Evolutionary conservation across 2,888 invertebrate genomes (phyloP).

Genomic region (Epistrophe grossulariae): DNA sequence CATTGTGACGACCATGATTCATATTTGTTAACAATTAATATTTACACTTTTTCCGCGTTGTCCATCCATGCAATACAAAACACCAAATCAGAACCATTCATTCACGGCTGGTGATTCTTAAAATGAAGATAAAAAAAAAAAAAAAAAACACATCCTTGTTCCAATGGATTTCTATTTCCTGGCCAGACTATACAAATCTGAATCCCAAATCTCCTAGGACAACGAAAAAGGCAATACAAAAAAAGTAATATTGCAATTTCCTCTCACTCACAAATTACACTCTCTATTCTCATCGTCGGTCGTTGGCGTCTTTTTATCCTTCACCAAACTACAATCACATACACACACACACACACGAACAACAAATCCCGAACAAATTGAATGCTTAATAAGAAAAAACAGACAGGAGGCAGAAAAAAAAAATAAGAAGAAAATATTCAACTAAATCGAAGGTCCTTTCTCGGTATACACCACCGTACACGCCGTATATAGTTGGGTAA

Average conservation of each 20-base stretch:
- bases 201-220: constrained; percentile 39
- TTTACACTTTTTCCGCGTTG: constrained; percentile 31
- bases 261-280: constrained; percentile 65
- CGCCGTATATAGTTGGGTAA: constrained; percentile 15
- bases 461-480: background rate
- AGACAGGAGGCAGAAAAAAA: background rate
- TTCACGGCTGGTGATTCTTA: constrained; percentile 32
- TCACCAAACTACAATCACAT: background rate
- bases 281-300: constrained; percentile 39
- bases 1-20: constrained; percentile 45
- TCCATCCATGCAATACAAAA: constrained; percentile 7
- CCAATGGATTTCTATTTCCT: constrained; percentile 69
- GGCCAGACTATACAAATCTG: constrained; percentile 43
- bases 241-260: constrained; percentile 71
- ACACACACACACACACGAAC: background rate
- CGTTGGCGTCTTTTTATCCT: constrained; percentile 16
- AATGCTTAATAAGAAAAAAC: constrained; percentile 55
- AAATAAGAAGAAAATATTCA: constrained; percentile 17
- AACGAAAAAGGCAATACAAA: constrained; percentile 12
- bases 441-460: constrained; percentile 58
- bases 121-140: constrained; percentile 2
- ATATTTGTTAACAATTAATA: constrained; percentile 60
- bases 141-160: background rate
- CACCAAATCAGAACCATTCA: constrained; percentile 19
- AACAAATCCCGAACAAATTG: constrained; percentile 67